These are phyloP conservation scores for Tiphia femorata DNA, from an alignment of 2,888 invertebrate genomes.

Conservation along the genomic window DNA sequence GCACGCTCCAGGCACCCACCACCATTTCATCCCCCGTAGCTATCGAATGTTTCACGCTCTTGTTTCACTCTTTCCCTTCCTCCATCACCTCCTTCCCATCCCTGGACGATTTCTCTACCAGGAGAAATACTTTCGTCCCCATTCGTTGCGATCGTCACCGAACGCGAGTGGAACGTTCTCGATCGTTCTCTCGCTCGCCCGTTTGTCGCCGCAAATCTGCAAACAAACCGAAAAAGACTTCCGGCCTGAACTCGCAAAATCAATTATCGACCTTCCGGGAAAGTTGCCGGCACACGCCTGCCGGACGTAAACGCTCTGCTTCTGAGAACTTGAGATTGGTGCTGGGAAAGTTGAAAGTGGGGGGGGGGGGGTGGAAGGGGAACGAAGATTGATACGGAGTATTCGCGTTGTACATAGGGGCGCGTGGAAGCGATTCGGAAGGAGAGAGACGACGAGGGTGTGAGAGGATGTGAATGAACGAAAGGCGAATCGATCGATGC, in stretches of 20 bases:
- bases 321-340: background rate
- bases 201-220: conserved; percentile 16
- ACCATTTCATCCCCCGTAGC: too few species aligned
- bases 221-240: conserved; percentile 17
- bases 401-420: background rate
- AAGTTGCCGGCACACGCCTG: conserved; percentile 10
- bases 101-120: background rate
- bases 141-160: background rate
- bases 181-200: background rate
- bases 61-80: conserved; percentile 10
- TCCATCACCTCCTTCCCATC: background rate
- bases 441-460: too few species aligned
- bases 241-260: conserved; percentile 35
- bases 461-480: background rate
- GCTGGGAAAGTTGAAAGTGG: too few species aligned
- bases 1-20: conserved; percentile 2
- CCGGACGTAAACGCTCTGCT: too few species aligned
- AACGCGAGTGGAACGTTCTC: background rate
- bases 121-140: background rate
- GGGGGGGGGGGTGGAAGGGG: too few species aligned
- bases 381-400: conserved; percentile 1
- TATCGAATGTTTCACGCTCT: too few species aligned
- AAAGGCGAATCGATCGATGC: background rate
- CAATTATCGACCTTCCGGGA: conserved; percentile 30
- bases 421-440: too few species aligned